These are phyloP conservation scores for Morus bassanus DNA, from an alignment of 2,797 vertebrate species.

Conservation along the genomic window DNA sequence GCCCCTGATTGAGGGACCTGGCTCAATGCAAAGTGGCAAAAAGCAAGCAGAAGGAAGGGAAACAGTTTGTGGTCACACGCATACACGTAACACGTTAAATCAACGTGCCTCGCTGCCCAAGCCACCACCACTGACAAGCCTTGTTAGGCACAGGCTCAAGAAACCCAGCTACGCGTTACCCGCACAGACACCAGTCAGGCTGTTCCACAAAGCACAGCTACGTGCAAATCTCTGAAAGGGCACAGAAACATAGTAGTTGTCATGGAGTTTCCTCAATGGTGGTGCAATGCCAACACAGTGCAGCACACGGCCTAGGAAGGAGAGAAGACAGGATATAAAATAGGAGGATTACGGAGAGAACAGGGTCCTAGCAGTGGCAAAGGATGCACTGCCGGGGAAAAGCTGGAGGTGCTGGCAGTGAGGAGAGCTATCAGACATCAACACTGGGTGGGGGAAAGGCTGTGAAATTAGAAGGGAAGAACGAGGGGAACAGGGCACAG, in stretches of 20 bases:
- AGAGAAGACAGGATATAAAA: not conserved
- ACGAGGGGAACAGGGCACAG: not conserved
- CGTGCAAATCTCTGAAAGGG: not conserved
- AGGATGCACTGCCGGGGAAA: not conserved
- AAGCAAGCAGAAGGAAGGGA: not conserved
- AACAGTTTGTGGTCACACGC: not conserved
- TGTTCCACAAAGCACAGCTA: not conserved
- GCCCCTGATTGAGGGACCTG: not conserved
- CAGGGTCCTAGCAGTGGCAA: not conserved
- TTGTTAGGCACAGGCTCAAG: not conserved
- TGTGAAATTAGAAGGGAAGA: not conserved
- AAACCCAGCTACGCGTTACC: not conserved
- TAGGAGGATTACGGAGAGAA: not conserved
- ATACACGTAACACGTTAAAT: rapidly evolving
- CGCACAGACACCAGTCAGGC: not conserved
- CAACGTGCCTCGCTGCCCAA: not conserved
- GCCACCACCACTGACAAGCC: not conserved
- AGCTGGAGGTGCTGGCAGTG: not conserved
- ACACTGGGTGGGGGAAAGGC: not conserved
- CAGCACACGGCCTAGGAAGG: not conserved
- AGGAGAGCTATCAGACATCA: not conserved
- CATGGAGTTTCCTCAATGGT: not conserved
- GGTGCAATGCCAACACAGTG: not conserved
- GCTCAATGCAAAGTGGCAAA: not conserved
- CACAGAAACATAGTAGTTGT: not conserved